A percentile compares a stretch with the other conserved stretches of the same genome.
Evolutionary conservation across 2,888 invertebrate genomes (phyloP).

Genomic region (Cylloceria caligata): DNA sequence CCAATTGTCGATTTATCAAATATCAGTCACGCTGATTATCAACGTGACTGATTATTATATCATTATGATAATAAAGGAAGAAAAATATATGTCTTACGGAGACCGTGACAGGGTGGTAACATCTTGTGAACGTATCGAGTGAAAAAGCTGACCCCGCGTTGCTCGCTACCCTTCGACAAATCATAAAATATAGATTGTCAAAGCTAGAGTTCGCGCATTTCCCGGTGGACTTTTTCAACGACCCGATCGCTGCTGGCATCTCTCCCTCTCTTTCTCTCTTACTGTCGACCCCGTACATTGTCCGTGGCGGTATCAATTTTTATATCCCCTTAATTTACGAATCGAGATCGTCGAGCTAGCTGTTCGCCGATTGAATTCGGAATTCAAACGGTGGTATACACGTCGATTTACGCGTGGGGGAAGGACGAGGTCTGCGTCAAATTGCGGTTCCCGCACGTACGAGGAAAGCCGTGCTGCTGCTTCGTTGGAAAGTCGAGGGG

Average conservation of each 20-base stretch:
- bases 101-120: slow-evolving; percentile 52
- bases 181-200: slow-evolving; percentile 66
- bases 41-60: too few relatives aligned
- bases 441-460: slow-evolving; percentile 76
- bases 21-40: slow-evolving; percentile 27
- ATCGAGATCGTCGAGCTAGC: slow-evolving; percentile 71
- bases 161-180: slow-evolving; percentile 58
- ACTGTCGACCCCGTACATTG: slow-evolving; percentile 28
- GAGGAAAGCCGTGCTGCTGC: slow-evolving; percentile 38
- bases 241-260: slow-evolving; percentile 32
- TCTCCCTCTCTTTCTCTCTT: slow-evolving; percentile 27
- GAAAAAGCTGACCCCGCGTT: slow-evolving; percentile 53
- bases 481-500: slow-evolving; percentile 51
- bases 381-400: slow-evolving; percentile 77
- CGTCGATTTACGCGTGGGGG: slow-evolving; percentile 38
- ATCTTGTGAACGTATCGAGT: slow-evolving; percentile 59
- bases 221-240: slow-evolving; percentile 28
- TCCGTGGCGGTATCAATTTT: slow-evolving; percentile 70
- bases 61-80: background rate
- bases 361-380: slow-evolving; percentile 80
- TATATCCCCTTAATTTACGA: slow-evolving; percentile 79
- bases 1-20: slow-evolving; percentile 19
- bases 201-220: slow-evolving; percentile 40
- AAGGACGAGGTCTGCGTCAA: slow-evolving; percentile 80
- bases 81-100: slow-evolving; percentile 30